These are phyloP conservation scores for Dicrostonyx torquatus DNA, from an alignment of 2,797 vertebrate genomes.

Conservation along the genomic window DNA sequence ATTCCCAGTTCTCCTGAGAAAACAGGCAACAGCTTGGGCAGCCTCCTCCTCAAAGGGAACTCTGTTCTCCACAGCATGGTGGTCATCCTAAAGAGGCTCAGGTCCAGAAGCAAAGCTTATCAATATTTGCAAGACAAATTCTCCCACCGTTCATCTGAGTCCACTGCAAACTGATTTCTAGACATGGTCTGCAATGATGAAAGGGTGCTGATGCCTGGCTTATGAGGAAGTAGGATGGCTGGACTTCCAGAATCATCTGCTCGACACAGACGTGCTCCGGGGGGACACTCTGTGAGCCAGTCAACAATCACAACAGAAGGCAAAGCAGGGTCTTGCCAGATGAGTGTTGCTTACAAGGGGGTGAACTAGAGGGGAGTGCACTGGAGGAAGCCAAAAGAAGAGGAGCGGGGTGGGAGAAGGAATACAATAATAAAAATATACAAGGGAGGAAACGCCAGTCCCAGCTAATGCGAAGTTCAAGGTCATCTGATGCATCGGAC, in stretches of 20 bases:
- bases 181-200: slow-evolving; percentile 75
- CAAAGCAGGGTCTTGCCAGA: slow-evolving; percentile 71
- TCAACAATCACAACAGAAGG: slow-evolving; percentile 52
- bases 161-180: slow-evolving; percentile 76
- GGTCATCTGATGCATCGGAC: slow-evolving; percentile 60
- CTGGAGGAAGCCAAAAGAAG: not conserved
- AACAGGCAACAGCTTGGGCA: slow-evolving; percentile 82
- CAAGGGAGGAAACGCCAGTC: slow-evolving; percentile 67
- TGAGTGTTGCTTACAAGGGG: slow-evolving; percentile 53
- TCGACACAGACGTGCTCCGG: slow-evolving; percentile 72
- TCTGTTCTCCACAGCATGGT: slow-evolving; percentile 56
- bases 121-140: slow-evolving; percentile 86
- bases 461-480: slow-evolving; percentile 66
- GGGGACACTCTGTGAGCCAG: slow-evolving; percentile 71
- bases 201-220: slow-evolving; percentile 82
- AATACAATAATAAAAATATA: not conserved
- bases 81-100: slow-evolving; percentile 70
- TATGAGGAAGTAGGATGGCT: slow-evolving; percentile 81
- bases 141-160: slow-evolving; percentile 73
- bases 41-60: slow-evolving; percentile 69
- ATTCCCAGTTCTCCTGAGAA: slow-evolving; percentile 69
- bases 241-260: slow-evolving; percentile 46
- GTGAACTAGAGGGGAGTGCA: not conserved
- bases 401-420: too few relatives aligned
- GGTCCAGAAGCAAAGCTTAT: slow-evolving; percentile 79